Conservation (phyloP, 2,888 invertebrate species). For the Aphrophora alni region DNA sequence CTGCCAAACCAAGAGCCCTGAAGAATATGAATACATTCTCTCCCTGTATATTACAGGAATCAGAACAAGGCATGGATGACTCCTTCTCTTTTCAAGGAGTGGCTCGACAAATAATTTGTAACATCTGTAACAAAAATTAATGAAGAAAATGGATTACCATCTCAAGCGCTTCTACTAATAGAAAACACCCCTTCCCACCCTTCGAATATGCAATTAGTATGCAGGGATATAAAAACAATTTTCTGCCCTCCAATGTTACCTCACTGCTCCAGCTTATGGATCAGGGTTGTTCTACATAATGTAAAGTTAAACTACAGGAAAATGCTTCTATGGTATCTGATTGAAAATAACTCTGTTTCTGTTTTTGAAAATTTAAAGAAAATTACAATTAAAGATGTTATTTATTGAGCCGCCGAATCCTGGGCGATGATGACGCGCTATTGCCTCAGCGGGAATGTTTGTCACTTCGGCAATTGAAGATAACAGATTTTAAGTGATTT, state of each 20-base stretch:
- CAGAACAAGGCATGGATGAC: constrained; percentile 51
- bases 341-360: not conserved
- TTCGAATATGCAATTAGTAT: not conserved
- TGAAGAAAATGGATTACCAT: constrained; percentile 26
- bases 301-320: constrained; percentile 23
- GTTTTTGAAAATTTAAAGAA: constrained; percentile 28
- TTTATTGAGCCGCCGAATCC: too few species aligned
- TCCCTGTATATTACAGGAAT: constrained; percentile 45
- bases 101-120: constrained; percentile 45
- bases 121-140: constrained; percentile 33
- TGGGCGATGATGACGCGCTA: too few species aligned
- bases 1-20: constrained; percentile 47
- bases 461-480: too few species aligned
- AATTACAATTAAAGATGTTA: constrained; percentile 35
- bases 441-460: too few species aligned
- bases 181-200: constrained; percentile 47
- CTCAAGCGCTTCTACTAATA: constrained; percentile 47
- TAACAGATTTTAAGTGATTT: too few species aligned
- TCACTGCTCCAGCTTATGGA: too few species aligned
- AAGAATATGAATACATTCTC: constrained; percentile 46
- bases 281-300: not conserved
- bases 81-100: constrained; percentile 43
- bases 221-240: constrained; percentile 26
- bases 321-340: constrained; percentile 10
- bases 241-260: constrained; percentile 6